phyloP scores from a whole-genome alignment of 1,140 invertebrate genomes.

The Ceratosolen solmsi region DNA sequence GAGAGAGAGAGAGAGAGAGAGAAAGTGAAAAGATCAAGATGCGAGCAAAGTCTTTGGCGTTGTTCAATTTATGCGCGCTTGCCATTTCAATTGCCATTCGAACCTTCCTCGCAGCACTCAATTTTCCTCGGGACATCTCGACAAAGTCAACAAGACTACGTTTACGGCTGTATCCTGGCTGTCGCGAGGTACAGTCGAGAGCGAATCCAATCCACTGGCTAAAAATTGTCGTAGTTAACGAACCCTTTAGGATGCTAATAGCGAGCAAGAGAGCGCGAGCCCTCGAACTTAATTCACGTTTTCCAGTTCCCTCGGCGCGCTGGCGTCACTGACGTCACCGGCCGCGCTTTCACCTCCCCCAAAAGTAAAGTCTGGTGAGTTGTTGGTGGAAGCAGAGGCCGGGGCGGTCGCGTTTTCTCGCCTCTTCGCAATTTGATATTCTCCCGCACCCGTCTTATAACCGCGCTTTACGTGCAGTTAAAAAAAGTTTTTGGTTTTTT shows the following conservation, averaged over 20 bases:
- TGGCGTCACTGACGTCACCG: background rate
- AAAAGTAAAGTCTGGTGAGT: conserved; percentile 46
- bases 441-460: background rate
- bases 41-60: no score
- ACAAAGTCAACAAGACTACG: background rate
- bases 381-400: background rate
- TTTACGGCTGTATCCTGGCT: no score
- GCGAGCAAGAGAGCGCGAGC: background rate
- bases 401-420: background rate
- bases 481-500: no score
- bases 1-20: no score
- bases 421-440: conserved; percentile 12
- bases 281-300: background rate
- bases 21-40: no score
- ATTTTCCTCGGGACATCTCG: no score
- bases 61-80: no score
- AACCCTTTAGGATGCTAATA: conserved; percentile 19
- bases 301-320: background rate
- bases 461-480: background rate
- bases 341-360: background rate
- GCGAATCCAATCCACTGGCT: no score
- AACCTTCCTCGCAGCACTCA: no score
- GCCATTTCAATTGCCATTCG: no score
- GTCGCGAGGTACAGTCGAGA: background rate
- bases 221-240: conserved; percentile 32